A percentile compares a stretch with the other conserved stretches of the same genome.
phyloP scores from a whole-genome alignment of 2,113 vertebrate species.

The Tretioscincus oriximinensis region DNA sequence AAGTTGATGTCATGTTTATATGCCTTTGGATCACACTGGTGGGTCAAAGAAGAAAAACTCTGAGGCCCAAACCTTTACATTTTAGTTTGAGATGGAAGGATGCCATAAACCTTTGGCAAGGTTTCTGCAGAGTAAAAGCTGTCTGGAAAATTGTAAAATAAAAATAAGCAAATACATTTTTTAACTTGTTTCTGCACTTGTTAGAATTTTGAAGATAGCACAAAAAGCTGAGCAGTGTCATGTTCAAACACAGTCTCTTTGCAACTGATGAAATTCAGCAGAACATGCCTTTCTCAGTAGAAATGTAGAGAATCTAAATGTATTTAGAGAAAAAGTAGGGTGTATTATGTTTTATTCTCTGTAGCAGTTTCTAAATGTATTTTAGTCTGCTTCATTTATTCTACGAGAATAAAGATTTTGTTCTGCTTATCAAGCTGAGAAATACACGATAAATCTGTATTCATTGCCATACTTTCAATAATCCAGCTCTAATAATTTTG shows the following conservation, averaged over 20 bases:
- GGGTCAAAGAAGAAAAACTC: no score
- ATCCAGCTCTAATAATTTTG: not conserved
- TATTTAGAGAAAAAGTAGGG: not conserved
- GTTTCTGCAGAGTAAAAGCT: no score
- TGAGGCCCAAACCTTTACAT: no score
- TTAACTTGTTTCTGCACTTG: not conserved
- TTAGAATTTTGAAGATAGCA: not conserved
- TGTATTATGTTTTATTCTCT: not conserved
- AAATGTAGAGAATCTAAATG: not conserved
- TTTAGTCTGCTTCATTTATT: not conserved
- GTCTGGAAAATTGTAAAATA: no score
- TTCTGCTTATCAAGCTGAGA: not conserved
- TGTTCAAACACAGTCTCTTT: not conserved
- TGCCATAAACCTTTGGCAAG: no score
- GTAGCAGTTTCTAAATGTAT: not conserved
- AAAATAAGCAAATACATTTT: no score
- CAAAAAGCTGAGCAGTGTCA: not conserved
- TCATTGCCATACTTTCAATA: not conserved
- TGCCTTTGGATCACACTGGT: no score
- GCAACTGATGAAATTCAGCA: not conserved
- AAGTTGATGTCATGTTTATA: no score
- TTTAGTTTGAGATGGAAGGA: no score
- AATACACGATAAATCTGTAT: not conserved
- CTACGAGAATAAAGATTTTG: not conserved
- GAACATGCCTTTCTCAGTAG: no score